These are phyloP conservation scores for Pseudomyrmex cubaensis DNA, from an alignment of 1,140 invertebrate species.

Conservation along the genomic window DNA sequence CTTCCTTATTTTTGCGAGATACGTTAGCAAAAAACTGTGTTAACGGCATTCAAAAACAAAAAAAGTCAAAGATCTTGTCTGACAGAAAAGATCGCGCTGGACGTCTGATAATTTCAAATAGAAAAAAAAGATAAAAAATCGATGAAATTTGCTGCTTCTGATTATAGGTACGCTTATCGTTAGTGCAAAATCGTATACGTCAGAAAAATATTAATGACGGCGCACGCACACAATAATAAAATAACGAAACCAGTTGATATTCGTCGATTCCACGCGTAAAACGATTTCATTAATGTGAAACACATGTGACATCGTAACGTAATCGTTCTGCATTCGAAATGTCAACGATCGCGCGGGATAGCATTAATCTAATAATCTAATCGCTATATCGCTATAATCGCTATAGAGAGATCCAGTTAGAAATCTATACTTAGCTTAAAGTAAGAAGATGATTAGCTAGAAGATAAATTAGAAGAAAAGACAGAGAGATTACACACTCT, in stretches of 20 bases:
- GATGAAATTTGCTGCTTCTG: background rate
- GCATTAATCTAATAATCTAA: constrained; percentile 32
- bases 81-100: background rate
- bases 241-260: constrained; percentile 20
- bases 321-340: constrained; percentile 4
- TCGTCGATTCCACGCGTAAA: background rate
- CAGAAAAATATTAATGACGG: constrained; percentile 36
- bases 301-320: background rate
- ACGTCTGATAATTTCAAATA: constrained; percentile 4
- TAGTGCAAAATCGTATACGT: constrained; percentile 22
- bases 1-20: background rate
- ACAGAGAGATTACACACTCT: no score
- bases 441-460: background rate
- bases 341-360: background rate
- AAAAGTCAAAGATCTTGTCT: constrained; percentile 15
- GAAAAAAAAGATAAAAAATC: background rate
- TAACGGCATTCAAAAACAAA: constrained; percentile 4
- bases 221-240: background rate
- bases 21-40: background rate
- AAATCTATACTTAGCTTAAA: background rate
- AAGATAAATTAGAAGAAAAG: background rate
- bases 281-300: constrained; percentile 3
- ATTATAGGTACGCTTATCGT: background rate
- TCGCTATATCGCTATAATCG: background rate
- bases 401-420: background rate